phyloP scores from a whole-genome alignment of 1,140 invertebrate genomes.

The Drosophila eugracilis region DNA sequence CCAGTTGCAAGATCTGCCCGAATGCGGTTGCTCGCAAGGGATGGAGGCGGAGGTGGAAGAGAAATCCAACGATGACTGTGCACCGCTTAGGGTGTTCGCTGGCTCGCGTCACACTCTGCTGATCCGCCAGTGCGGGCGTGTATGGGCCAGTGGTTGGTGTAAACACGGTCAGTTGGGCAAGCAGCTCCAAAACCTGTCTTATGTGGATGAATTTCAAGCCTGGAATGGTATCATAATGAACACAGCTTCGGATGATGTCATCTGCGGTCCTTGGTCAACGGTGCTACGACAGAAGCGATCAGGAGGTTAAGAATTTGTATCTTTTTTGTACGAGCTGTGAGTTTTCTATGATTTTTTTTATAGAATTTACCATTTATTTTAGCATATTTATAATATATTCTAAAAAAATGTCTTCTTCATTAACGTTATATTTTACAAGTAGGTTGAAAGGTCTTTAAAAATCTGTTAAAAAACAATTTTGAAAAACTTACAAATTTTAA shows the following conservation, averaged over 20 bases:
- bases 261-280: slow-evolving; percentile 79
- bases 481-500: not conserved
- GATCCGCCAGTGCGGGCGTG: slow-evolving; percentile 86
- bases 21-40: slow-evolving; percentile 85
- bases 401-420: too few relatives aligned
- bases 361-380: too few relatives aligned
- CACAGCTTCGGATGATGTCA: slow-evolving; percentile 16
- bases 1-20: slow-evolving; percentile 68
- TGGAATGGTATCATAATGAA: slow-evolving; percentile 13
- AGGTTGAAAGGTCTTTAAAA: too few relatives aligned
- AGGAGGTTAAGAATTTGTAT: not conserved
- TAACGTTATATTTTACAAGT: too few relatives aligned
- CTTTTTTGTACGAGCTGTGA: not conserved
- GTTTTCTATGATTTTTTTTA: too few relatives aligned
- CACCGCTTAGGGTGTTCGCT: slow-evolving; percentile 87
- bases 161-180: slow-evolving; percentile 90
- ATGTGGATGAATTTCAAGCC: slow-evolving; percentile 57
- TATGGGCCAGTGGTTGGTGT: slow-evolving; percentile 91
- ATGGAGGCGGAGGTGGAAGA: too few relatives aligned
- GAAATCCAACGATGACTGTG: slow-evolving; percentile 51
- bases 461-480: too few relatives aligned
- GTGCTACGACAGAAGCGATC: slow-evolving; percentile 11
- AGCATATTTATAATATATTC: too few relatives aligned
- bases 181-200: slow-evolving; percentile 24
- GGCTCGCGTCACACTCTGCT: slow-evolving; percentile 89